These are phyloP conservation scores for Hyposoter dolosus DNA, from an alignment of 2,888 invertebrate species.

Conservation along the genomic window DNA sequence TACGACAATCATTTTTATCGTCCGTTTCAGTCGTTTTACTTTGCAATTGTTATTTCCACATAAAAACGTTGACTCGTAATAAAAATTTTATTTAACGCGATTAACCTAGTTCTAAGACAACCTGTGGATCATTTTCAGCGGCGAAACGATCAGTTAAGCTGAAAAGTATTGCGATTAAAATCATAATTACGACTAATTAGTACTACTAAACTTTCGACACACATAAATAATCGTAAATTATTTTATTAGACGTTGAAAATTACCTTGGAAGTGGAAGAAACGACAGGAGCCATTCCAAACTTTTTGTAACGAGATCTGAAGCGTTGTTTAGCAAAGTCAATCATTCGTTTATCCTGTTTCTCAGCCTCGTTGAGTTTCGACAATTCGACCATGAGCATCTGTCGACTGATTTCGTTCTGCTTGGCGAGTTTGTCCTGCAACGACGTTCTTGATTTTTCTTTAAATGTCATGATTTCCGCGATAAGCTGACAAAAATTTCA, in stretches of 20 bases:
- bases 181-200: background rate
- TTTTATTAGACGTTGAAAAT: background rate
- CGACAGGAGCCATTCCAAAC: slow-evolving; percentile 42
- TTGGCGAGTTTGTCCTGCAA: slow-evolving; percentile 68
- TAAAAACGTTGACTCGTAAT: background rate
- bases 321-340: slow-evolving; percentile 73
- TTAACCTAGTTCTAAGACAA: background rate
- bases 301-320: slow-evolving; percentile 73
- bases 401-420: slow-evolving; percentile 71
- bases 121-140: background rate
- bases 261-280: slow-evolving; percentile 56
- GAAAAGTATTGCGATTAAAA: background rate
- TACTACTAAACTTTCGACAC: background rate
- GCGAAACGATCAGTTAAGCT: background rate
- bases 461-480: slow-evolving; percentile 33
- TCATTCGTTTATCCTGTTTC: slow-evolving; percentile 72
- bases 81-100: background rate
- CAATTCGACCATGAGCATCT: slow-evolving; percentile 72
- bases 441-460: slow-evolving; percentile 67
- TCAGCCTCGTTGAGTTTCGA: slow-evolving; percentile 70
- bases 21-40: background rate
- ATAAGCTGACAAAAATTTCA: slow-evolving; percentile 15
- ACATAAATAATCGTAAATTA: background rate
- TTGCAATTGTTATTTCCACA: background rate
- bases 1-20: background rate